Evolutionary conservation across 2,113 vertebrate genomes (phyloP).

Genomic region (Diadophis punctatus): DNA sequence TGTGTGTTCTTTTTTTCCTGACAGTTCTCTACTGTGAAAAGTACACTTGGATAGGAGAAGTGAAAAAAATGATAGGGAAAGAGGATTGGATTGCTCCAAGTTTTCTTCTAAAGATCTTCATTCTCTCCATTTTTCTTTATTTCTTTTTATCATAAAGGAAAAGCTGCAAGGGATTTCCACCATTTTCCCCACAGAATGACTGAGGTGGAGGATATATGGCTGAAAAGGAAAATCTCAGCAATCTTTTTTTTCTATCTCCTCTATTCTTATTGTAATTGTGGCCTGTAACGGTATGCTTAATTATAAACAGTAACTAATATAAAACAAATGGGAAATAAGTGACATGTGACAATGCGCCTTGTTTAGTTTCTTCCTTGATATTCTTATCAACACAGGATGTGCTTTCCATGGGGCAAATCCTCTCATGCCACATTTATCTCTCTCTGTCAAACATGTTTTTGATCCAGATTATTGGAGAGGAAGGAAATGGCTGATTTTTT

Average conservation of each 20-base stretch:
- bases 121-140: not conserved
- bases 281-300: not conserved
- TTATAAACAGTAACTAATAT: not conserved
- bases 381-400: not conserved
- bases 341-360: not conserved
- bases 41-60: not conserved
- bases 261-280: not conserved
- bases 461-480: not conserved
- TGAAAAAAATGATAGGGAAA: not conserved
- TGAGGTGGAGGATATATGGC: not conserved
- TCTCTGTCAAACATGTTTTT: not conserved
- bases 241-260: not conserved
- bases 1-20: not conserved
- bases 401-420: not conserved
- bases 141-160: not conserved
- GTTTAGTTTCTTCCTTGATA: not conserved
- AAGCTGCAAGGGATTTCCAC: not conserved
- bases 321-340: not conserved
- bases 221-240: not conserved
- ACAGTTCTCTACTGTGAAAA: not conserved
- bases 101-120: not conserved
- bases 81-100: not conserved
- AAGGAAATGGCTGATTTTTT: conserved; percentile 46
- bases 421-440: not conserved
- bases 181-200: not conserved